phyloP scores from a whole-genome alignment of 2,888 invertebrate genomes.

The Lycia hirtaria region DNA sequence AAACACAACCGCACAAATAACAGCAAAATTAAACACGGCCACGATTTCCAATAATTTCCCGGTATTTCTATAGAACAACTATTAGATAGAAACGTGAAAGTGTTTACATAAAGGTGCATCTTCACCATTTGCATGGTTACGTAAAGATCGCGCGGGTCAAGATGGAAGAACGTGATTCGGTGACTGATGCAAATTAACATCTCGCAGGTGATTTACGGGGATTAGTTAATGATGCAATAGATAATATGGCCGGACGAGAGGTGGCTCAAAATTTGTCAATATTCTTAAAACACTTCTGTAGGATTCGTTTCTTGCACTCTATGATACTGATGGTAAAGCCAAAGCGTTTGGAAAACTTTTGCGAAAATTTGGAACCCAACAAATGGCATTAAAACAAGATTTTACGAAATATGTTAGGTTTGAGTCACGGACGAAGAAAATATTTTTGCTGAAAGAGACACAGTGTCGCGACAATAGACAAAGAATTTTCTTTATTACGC shows the following conservation, averaged over 20 bases:
- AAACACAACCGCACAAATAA: conserved; percentile 24
- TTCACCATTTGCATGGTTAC: conserved; percentile 71
- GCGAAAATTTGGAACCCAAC: too few relatives aligned
- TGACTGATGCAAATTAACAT: conserved; percentile 57
- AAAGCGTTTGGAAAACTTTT: too few relatives aligned
- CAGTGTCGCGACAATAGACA: too few relatives aligned
- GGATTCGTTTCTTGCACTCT: too few relatives aligned
- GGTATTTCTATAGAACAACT: conserved; percentile 46
- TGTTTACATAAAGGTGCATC: conserved; percentile 78
- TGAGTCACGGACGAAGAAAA: too few relatives aligned
- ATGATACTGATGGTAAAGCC: too few relatives aligned
- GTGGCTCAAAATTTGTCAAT: conserved; percentile 5
- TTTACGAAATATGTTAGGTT: too few relatives aligned
- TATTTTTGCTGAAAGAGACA: too few relatives aligned
- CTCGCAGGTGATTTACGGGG: conserved; percentile 38
- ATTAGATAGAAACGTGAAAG: conserved; percentile 68
- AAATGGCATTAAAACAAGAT: too few relatives aligned
- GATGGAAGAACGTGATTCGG: conserved; percentile 44
- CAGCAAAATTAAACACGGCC: conserved; percentile 35
- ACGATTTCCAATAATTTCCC: conserved; percentile 50
- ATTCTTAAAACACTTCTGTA: too few relatives aligned
- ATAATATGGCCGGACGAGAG: conserved; percentile 11
- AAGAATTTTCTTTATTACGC: too few relatives aligned
- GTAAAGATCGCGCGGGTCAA: conserved; percentile 73
- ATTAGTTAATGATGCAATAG: conserved; percentile 22